Conservation (phyloP, 2,888 invertebrate genomes). For the Metellina segmentata region DNA sequence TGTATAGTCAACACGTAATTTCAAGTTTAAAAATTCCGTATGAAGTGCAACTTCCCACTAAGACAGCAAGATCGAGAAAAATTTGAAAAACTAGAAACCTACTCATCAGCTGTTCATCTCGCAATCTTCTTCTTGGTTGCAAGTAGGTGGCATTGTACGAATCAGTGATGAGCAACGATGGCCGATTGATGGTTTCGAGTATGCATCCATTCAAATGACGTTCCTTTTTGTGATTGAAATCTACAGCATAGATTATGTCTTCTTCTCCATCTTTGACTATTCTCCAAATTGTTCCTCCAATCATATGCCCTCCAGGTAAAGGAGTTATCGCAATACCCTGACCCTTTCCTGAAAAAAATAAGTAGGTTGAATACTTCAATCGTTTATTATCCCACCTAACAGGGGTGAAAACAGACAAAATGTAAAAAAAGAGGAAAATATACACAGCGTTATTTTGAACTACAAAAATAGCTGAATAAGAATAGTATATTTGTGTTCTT, state of each 20-base stretch:
- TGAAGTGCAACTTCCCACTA: not conserved
- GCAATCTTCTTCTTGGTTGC: conserved; percentile 91
- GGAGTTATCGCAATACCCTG: conserved; percentile 96
- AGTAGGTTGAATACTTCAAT: not conserved
- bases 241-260: conserved; percentile 98
- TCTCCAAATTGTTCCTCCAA: conserved; percentile 99
- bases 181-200: conserved; percentile 92
- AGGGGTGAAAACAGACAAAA: too few relatives aligned
- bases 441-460: too few relatives aligned
- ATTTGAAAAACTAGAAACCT: conserved; percentile 80
- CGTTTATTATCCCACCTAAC: too few relatives aligned
- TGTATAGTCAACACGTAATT: not conserved
- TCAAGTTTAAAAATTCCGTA: not conserved
- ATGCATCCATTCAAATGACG: conserved; percentile 98
- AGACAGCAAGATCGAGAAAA: not conserved
- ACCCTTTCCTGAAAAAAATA: conserved; percentile 88
- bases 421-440: too few relatives aligned
- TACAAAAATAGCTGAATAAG: too few relatives aligned
- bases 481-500: too few relatives aligned
- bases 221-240: conserved; percentile 99
- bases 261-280: conserved; percentile 99
- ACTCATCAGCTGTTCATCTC: conserved; percentile 98
- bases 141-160: conserved; percentile 97
- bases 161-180: conserved; percentile 96
- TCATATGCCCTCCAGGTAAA: conserved; percentile 96